These are phyloP conservation scores for Polydesmus complanatus DNA, from an alignment of 2,888 invertebrate genomes.

Conservation along the genomic window DNA sequence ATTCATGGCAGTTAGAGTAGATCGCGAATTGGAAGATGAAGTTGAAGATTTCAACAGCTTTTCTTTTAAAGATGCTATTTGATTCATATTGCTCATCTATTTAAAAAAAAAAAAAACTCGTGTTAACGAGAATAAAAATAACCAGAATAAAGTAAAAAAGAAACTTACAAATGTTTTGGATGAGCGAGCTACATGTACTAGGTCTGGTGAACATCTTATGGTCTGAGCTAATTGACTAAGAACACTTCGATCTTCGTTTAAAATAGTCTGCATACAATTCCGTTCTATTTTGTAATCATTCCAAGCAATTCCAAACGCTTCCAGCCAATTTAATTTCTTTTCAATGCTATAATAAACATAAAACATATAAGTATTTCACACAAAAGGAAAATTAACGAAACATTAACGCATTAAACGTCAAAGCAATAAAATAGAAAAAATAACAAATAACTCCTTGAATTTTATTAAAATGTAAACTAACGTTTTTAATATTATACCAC, in stretches of 20 bases:
- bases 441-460: no score
- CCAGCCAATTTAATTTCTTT: conserved; percentile 38
- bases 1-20: background rate
- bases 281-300: background rate
- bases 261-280: conserved; percentile 21
- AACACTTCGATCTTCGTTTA: background rate
- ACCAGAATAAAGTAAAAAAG: background rate
- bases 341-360: conserved; percentile 28
- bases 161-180: background rate
- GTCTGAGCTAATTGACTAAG: background rate
- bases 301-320: conserved; percentile 30
- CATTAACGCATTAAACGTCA: no score
- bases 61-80: background rate
- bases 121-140: no score
- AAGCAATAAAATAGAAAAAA: no score
- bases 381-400: no score
- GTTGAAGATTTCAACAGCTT: background rate
- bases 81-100: background rate
- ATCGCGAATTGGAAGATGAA: background rate
- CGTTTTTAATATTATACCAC: no score
- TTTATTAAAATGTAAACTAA: no score
- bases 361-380: no score
- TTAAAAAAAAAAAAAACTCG: background rate
- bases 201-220: background rate
- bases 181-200: background rate